Evolutionary conservation across 2,888 invertebrate genomes (phyloP), one percentile per base, ranked within the genome.

Genomic region (Pimpla rufipes): DNA sequence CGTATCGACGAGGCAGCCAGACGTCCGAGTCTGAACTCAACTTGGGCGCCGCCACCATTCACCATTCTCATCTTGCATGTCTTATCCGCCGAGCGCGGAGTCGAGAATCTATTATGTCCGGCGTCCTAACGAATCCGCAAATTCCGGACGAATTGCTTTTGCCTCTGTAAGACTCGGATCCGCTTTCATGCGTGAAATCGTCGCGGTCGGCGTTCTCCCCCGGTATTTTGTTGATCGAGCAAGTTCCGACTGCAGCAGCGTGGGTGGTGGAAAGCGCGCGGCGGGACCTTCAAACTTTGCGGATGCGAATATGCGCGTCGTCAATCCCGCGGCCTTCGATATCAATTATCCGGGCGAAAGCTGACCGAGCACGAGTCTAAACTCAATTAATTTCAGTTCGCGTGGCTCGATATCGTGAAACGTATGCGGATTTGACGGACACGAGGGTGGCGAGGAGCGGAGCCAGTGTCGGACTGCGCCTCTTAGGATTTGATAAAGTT

Each of bases 221-320:
- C 78, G 5, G 3, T 86, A 86, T 86, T 81, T 42, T 71, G 62
- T 42, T 52, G 73, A 68, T 85, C 85, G 87, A 70, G 84, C 68
- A 83, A 75, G 66, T 79, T 71, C 68, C 80, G 76, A 57, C 82
- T 71, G 5, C 2, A 29, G 29, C 5, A 2, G 84, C 76, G 76
- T 85, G 13, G 85, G 87, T 87, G 87, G 88, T 71, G 85, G 84
- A 87, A 88, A 87, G 85, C n/a, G n/a, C 79, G 79, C 85, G 88
- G 88, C 88, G 87, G 50, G 16, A 55, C 59, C 57, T n/a, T 23
- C 37, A 50, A 71, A 81, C 76, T 76, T 71, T 29, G 57, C 4
- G 8, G 47, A 73, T 67, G 29, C 50, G 23, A 50, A 29, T 40
- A 73, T 52, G 29, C 71, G n/a, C n/a, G 57, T 59, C 55, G 45